Percentiles rank a stretch among this genome's conserved stretches.
phyloP scores from a whole-genome alignment of 2,113 vertebrate species.

The Cnemophilus loriae region DNA sequence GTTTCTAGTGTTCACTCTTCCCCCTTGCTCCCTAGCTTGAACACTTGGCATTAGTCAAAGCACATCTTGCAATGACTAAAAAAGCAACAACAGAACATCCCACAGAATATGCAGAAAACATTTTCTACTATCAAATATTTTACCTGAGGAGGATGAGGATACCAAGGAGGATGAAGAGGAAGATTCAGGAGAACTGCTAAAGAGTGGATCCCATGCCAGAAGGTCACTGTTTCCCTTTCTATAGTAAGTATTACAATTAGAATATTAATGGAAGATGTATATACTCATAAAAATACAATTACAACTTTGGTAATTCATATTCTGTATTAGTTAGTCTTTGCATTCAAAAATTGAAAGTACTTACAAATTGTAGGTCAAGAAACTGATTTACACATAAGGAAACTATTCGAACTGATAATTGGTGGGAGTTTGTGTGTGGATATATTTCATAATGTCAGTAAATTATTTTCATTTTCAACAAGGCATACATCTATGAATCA shows the following conservation, averaged over 20 bases:
- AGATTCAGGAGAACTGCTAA: conserved; percentile 73
- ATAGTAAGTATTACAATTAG: background rate
- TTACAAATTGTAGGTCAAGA: background rate
- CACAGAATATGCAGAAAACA: background rate
- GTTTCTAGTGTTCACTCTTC: background rate
- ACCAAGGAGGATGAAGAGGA: conserved; percentile 69
- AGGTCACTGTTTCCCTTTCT: conserved; percentile 84
- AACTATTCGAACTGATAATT: background rate
- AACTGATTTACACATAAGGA: background rate
- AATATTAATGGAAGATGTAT: background rate
- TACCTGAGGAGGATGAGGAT: conserved; percentile 79
- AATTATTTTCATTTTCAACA: background rate
- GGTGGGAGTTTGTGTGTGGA: background rate
- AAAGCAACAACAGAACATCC: background rate
- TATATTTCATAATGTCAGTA: background rate
- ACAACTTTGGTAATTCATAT: background rate
- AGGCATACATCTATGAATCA: background rate
- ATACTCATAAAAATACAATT: background rate
- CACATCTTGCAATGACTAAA: background rate
- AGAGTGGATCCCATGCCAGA: conserved; percentile 85
- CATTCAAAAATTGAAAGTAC: background rate
- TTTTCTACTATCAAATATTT: background rate
- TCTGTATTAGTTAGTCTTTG: background rate
- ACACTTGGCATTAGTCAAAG: background rate
- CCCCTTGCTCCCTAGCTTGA: background rate